Conservation (phyloP, 2,113 vertebrate species). For the Mobula birostris region DNA sequence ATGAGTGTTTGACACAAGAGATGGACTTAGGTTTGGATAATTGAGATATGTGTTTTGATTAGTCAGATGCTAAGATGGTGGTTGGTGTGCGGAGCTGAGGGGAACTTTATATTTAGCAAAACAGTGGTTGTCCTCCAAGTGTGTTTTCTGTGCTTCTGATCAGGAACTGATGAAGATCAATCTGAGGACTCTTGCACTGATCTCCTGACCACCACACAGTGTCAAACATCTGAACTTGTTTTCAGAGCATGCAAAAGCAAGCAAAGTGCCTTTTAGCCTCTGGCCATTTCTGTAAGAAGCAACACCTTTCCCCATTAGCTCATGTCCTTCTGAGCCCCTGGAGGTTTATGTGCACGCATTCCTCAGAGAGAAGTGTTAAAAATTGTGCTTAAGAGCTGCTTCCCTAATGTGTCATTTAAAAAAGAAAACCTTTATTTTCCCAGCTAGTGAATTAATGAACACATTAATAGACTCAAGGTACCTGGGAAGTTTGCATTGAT, state of each 20-base stretch:
- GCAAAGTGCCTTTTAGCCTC: background rate
- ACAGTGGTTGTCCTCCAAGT: too few species aligned
- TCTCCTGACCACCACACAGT: background rate
- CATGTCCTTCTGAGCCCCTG: background rate
- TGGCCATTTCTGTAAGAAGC: background rate
- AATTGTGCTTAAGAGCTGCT: background rate
- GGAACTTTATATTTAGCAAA: too few species aligned
- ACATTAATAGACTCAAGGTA: conserved; percentile 16
- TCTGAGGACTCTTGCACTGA: background rate
- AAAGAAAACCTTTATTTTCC: background rate
- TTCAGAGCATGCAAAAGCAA: background rate
- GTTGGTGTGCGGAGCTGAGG: too few species aligned
- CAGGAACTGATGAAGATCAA: background rate
- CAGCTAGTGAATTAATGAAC: background rate
- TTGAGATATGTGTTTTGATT: background rate
- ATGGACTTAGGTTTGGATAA: background rate
- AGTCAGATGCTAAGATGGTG: background rate
- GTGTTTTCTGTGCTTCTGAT: background rate
- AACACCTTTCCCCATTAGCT: background rate
- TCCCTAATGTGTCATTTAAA: background rate
- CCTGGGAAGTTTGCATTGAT: background rate
- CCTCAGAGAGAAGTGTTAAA: background rate
- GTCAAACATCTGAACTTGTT: background rate
- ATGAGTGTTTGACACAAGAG: background rate
- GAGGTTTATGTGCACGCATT: background rate